Evolutionary conservation across 1,140 invertebrate species (phyloP).

Genomic region (Caenorhabditis remanei): DNA sequence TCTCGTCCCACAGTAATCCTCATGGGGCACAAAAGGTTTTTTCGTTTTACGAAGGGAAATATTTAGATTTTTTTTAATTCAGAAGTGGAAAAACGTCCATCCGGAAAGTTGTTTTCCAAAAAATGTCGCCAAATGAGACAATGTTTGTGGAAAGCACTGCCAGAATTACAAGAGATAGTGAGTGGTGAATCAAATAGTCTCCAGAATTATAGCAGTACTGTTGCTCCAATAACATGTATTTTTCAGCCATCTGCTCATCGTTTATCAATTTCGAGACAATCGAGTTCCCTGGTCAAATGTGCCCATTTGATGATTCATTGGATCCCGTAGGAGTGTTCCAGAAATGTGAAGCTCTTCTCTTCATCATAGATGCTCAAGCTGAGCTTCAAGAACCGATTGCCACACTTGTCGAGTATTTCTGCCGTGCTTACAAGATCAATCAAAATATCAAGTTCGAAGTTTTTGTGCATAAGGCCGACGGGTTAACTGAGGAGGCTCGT

Average conservation of each 20-base stretch:
- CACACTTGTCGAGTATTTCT: slow-evolving; percentile 91
- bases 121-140: slow-evolving; percentile 99
- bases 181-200: slow-evolving; percentile 55
- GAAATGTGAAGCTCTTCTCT: slow-evolving; percentile 86
- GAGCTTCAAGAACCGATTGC: slow-evolving; percentile 86
- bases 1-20: slow-evolving; percentile 87
- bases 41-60: slow-evolving; percentile 12
- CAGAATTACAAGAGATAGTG: slow-evolving; percentile 96
- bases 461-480: slow-evolving; percentile 87
- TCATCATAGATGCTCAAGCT: slow-evolving; percentile 97
- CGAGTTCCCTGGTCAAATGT: slow-evolving; percentile 99
- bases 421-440: slow-evolving; percentile 95
- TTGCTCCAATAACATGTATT: not conserved
- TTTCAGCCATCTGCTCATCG: slow-evolving; percentile 87
- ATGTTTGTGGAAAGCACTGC: slow-evolving; percentile 98
- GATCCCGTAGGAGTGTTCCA: slow-evolving; percentile 93
- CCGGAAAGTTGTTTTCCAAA: slow-evolving; percentile 99
- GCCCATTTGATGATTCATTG: slow-evolving; percentile 92
- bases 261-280: slow-evolving; percentile 99
- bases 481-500: slow-evolving; percentile 75
- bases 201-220: not conserved
- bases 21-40: slow-evolving; percentile 91
- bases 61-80: slow-evolving; percentile 66
- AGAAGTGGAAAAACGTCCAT: slow-evolving; percentile 99
- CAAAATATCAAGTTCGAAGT: slow-evolving; percentile 96